A percentile compares a stretch with the other conserved stretches of the same genome.
Evolutionary conservation across 2,888 invertebrate genomes (phyloP).

Genomic region (Campoplex capitator): DNA sequence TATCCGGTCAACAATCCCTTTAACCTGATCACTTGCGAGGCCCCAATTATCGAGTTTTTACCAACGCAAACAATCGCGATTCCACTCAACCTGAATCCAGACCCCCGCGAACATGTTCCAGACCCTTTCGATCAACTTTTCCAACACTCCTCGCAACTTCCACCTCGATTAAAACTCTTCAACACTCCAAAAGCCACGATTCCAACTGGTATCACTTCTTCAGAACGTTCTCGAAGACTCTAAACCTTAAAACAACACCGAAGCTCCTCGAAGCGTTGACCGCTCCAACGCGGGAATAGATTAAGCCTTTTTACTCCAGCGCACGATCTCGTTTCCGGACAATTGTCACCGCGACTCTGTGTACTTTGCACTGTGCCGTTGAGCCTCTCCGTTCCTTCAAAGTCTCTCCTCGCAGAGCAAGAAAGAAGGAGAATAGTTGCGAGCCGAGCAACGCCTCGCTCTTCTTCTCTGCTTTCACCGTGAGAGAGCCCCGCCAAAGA

Average conservation of each 20-base stretch:
- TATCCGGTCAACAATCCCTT: not conserved
- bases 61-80: not conserved
- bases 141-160: not conserved
- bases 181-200: not conserved
- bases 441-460: not conserved
- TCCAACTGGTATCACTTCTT: not conserved
- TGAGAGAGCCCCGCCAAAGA: constrained; percentile 45
- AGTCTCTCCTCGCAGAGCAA: not conserved
- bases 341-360: constrained; percentile 37
- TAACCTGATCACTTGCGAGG: not conserved
- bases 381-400: not conserved
- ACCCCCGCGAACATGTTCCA: not conserved
- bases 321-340: constrained; percentile 20
- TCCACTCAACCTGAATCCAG: not conserved
- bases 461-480: constrained; percentile 80
- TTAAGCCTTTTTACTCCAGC: not conserved
- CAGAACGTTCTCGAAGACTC: not conserved
- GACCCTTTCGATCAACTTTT: not conserved
- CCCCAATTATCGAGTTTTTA: not conserved
- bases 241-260: not conserved
- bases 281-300: not conserved
- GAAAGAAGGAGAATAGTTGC: constrained; percentile 3
- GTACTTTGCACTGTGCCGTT: constrained; percentile 22
- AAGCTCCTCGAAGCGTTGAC: not conserved
- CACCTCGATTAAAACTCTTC: not conserved